phyloP scores from a whole-genome alignment of 1,140 invertebrate genomes.

The Yoshiicerus persimilis region DNA sequence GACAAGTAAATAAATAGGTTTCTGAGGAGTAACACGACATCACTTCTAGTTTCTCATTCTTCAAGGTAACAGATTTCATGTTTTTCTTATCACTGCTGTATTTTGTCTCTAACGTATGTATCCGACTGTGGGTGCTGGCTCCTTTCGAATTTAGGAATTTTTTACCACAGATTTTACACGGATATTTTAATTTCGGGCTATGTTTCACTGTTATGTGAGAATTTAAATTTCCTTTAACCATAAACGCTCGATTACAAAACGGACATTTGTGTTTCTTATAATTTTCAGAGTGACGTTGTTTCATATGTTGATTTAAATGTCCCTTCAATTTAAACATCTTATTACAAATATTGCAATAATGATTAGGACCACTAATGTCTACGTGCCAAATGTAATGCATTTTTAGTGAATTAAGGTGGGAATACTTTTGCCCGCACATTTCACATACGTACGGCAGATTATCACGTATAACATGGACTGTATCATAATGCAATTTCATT shows the following conservation, averaged over 20 bases:
- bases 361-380: neutral
- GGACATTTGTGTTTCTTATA: neutral
- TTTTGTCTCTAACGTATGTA: neutral
- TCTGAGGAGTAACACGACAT: neutral
- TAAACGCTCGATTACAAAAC: neutral
- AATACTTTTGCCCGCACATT: neutral
- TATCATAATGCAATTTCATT: neutral
- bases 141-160: neutral
- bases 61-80: too few species aligned
- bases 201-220: neutral
- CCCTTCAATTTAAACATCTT: neutral
- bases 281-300: neutral
- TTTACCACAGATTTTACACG: neutral
- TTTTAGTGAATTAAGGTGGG: neutral
- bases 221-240: neutral
- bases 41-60: neutral
- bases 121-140: neutral
- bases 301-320: neutral
- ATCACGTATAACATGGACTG: neutral
- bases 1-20: neutral
- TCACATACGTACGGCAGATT: neutral
- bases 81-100: too few species aligned
- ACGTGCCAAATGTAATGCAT: neutral
- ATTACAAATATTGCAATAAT: neutral
- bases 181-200: neutral